These are phyloP conservation scores for Coryphaenoides rupestris DNA, from an alignment of 2,113 vertebrate genomes.

Conservation along the genomic window DNA sequence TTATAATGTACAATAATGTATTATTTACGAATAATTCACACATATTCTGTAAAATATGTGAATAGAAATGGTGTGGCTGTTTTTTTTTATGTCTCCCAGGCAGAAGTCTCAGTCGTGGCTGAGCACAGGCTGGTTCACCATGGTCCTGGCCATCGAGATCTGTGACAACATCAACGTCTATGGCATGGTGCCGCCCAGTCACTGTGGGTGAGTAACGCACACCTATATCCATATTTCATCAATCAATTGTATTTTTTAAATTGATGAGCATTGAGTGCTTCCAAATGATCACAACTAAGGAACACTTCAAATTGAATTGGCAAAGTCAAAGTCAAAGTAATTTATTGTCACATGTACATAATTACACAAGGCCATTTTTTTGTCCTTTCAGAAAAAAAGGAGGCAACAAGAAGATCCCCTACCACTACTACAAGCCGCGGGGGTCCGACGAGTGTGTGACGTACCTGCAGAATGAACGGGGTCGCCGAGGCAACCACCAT, in stretches of 20 bases:
- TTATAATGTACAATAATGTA: no score
- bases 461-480: constrained; percentile 87
- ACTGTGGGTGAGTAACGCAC: constrained; percentile 81
- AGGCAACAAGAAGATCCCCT: constrained; percentile 80
- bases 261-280: no score
- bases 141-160: constrained; percentile 91
- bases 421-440: constrained; percentile 96
- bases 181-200: constrained; percentile 90
- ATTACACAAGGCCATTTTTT: no score
- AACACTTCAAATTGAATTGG: no score
- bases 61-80: no score
- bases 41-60: no score
- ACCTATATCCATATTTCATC: background rate
- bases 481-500: constrained; percentile 88
- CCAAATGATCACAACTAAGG: background rate
- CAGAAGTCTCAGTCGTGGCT: constrained; percentile 93
- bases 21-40: no score
- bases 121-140: constrained; percentile 98
- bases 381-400: constrained; percentile 63
- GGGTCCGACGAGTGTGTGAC: constrained; percentile 88
- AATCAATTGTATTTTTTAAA: no score
- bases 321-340: no score
- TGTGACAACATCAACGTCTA: constrained; percentile 94
- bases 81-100: constrained; percentile 55
- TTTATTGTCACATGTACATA: no score